Percentiles rank a stretch among this genome's conserved stretches.
Conservation (phyloP, 2,113 vertebrate genomes). For the Puffinus mauretanicus region DNA sequence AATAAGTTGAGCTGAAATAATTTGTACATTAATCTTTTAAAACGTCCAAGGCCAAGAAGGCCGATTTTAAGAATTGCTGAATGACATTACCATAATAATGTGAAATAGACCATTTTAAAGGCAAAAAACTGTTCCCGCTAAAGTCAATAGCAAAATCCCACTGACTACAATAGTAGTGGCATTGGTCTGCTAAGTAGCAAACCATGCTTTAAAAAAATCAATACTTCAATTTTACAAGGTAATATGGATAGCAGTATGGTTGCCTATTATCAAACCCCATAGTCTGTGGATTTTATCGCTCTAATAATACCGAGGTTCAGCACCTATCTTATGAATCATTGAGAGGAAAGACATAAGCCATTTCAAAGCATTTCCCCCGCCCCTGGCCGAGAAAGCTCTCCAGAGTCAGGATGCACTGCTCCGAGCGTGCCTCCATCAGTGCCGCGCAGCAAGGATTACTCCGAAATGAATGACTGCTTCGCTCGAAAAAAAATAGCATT, state of each 20-base stretch:
- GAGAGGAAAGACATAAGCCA: background rate
- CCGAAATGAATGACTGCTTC: background rate
- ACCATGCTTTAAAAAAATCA: slow-evolving; percentile 60
- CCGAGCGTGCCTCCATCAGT: background rate
- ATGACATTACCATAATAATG: slow-evolving; percentile 24
- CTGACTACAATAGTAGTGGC: background rate
- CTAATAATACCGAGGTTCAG: slow-evolving; percentile 3
- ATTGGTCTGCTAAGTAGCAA: slow-evolving; percentile 52
- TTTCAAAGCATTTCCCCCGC: background rate
- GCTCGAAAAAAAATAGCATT: background rate
- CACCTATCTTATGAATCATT: background rate
- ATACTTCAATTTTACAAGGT: slow-evolving; percentile 49
- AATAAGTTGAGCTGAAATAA: slow-evolving; percentile 18
- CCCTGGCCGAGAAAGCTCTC: background rate
- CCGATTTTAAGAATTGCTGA: slow-evolving; percentile 12
- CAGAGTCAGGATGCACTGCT: background rate
- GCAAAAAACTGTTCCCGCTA: background rate
- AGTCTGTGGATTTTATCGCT: slow-evolving; percentile 8
- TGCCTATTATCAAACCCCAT: background rate
- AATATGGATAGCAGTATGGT: slow-evolving; percentile 28
- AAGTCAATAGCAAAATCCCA: slow-evolving; percentile 42
- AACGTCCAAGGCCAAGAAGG: slow-evolving; percentile 6
- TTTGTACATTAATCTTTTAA: slow-evolving; percentile 15
- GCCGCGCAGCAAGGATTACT: background rate
- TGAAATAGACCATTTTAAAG: slow-evolving; percentile 35